These are phyloP conservation scores for Prenolepis imparis DNA, from an alignment of 2,888 invertebrate genomes.

Conservation along the genomic window DNA sequence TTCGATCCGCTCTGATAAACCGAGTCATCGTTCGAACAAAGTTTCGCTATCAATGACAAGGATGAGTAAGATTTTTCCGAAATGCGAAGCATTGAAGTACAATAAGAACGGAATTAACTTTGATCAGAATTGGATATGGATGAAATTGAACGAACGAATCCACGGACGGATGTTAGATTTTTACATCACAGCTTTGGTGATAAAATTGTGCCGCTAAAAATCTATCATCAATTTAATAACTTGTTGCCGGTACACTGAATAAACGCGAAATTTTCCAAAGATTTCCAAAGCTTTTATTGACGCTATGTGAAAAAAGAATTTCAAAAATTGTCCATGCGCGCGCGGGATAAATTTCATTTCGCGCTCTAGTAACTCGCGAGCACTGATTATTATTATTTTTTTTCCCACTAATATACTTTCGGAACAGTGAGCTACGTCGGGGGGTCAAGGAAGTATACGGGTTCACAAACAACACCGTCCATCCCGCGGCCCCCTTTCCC, in stretches of 20 bases:
- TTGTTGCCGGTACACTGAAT: background rate
- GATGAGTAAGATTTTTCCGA: background rate
- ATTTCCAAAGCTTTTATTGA: background rate
- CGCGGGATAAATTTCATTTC: conserved; percentile 8
- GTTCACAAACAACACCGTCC: conserved; percentile 70
- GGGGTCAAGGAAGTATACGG: conserved; percentile 44
- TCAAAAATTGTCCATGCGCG: background rate
- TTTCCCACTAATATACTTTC: background rate
- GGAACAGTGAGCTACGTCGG: background rate
- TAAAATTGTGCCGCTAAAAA: background rate
- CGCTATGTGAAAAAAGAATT: background rate
- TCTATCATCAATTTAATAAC: background rate
- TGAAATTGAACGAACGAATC: background rate
- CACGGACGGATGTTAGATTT: background rate
- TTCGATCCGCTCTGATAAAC: background rate
- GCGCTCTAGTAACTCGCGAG: conserved; percentile 23
- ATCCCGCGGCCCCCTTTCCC: background rate
- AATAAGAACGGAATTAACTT: background rate
- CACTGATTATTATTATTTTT: conserved; percentile 22
- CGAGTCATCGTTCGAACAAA: background rate
- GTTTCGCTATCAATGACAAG: background rate
- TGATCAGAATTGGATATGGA: background rate
- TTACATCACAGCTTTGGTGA: background rate
- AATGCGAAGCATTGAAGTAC: background rate
- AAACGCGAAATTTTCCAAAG: conserved; percentile 12